phyloP scores from a whole-genome alignment of 2,888 invertebrate genomes.

The Mesorhabditis belari region DNA sequence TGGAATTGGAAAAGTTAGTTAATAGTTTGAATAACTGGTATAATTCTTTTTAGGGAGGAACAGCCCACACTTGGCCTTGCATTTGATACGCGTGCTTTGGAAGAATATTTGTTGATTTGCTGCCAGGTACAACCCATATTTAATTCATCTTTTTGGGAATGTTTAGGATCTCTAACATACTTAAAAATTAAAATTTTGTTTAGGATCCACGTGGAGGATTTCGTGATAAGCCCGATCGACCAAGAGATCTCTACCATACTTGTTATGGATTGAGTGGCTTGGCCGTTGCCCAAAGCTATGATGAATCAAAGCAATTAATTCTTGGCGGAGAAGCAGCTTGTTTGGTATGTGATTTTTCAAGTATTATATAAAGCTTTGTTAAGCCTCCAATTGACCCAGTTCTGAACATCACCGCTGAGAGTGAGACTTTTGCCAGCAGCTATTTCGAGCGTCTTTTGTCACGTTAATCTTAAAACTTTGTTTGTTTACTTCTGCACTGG shows the following conservation, averaged over 20 bases:
- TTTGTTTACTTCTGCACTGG: too few relatives aligned
- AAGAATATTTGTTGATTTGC: conserved; percentile 86
- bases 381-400: too few relatives aligned
- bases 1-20: conserved; percentile 19
- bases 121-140: conserved; percentile 64
- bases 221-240: conserved; percentile 89
- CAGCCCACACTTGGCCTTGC: conserved; percentile 5
- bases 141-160: background rate
- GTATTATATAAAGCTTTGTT: too few relatives aligned
- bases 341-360: conserved; percentile 22
- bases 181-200: background rate
- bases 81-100: conserved; percentile 62
- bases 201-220: conserved; percentile 68
- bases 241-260: conserved; percentile 87
- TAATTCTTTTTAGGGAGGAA: conserved; percentile 1
- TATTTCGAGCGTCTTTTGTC: conserved; percentile 28
- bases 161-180: background rate
- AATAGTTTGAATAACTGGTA: background rate
- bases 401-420: conserved; percentile 28
- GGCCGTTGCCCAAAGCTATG: conserved; percentile 76
- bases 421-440: conserved; percentile 22
- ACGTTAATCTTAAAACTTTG: too few relatives aligned
- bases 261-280: conserved; percentile 92
- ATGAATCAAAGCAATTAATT: conserved; percentile 12
- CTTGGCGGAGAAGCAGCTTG: conserved; percentile 26